Conservation (phyloP, 2,113 vertebrate genomes). For the Nothocercus nigrocapillus region DNA sequence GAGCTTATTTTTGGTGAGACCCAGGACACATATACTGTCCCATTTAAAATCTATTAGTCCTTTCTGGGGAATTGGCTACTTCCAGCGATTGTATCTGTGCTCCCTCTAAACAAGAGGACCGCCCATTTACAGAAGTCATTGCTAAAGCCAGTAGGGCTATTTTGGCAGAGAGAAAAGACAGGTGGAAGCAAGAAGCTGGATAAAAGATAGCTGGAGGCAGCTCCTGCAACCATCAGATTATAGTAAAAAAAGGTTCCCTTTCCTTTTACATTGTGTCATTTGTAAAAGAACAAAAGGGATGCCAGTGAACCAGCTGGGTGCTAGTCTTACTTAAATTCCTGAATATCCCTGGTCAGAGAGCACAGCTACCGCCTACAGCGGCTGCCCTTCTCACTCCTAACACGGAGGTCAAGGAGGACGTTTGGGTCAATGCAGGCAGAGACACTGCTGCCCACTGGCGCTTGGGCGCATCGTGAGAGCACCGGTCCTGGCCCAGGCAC, state of each 20-base stretch:
- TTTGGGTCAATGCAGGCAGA: not conserved
- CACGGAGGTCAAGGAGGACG: constrained; percentile 11
- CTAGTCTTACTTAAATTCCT: not conserved
- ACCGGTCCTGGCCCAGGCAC: not conserved
- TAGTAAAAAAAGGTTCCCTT: rapidly evolving
- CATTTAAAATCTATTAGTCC: constrained; percentile 10
- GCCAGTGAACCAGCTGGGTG: not conserved
- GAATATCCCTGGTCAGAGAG: not conserved
- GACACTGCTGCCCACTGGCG: not conserved
- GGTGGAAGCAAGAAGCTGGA: not conserved
- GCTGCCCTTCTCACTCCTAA: not conserved
- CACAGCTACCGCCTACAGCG: not conserved
- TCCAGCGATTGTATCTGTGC: constrained; percentile 17
- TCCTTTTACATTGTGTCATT: not conserved
- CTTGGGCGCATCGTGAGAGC: not conserved
- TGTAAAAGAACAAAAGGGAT: not conserved
- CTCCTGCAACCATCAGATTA: not conserved
- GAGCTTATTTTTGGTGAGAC: not conserved
- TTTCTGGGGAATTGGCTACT: not conserved
- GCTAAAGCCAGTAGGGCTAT: not conserved
- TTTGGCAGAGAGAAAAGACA: not conserved
- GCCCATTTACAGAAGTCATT: not conserved
- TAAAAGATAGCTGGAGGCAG: not conserved
- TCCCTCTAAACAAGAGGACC: constrained; percentile 33
- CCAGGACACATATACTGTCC: not conserved